Evolutionary conservation across 2,797 vertebrate species (phyloP), one percentile per base, ranked within the genome.

Genomic region (Labeo calbasu): DNA sequence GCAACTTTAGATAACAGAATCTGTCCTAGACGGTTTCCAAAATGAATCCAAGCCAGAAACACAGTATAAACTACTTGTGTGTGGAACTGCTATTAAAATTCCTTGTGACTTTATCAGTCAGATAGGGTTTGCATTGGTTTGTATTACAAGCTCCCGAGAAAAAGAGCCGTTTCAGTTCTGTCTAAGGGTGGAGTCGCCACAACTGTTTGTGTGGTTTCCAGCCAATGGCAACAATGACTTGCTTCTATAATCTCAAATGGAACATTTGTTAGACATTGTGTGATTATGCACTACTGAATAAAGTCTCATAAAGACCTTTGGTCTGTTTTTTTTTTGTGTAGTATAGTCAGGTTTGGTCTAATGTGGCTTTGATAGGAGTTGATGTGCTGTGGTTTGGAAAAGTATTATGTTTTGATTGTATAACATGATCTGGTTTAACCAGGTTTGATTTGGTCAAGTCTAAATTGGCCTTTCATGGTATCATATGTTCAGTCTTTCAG

Each of bases 121-220:
- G 25, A 40, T 17, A n/a, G 19, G 40, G 63, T 63, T 15, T 51
- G 50, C 1, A 14, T 51, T 32, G 69, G 17, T 65, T 69, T 57
- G 19, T 3, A 66, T 51, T 10, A 73, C 14, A 28, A 75, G 46
- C 46, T 66, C 59, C 25, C 13, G 57, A 76, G 28, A 82, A 40
- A 66, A 83, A 43, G 21, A 36, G 63, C 50, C 3, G 36, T 77
- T 68, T 83, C 59, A 57, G 51, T 76, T 82, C 72, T 43, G 48
- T 23, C 36, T 66, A 14, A 68, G 81, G 72, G 81, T 57, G 81
- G 72, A 77, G 72, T 53, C 7, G 6, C 72, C 36, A 57, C 50
- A 83, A 75, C 61, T n/a, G 61, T 77, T 77, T 68, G 32, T 83
- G 80, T 65, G 57, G 81, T 77, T 68, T 69, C 23, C 63, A 77